A percentile compares a stretch with the other conserved stretches of the same genome.
Evolutionary conservation across 2,888 invertebrate genomes (phyloP).

Genomic region (Neoaliturus tenellus): DNA sequence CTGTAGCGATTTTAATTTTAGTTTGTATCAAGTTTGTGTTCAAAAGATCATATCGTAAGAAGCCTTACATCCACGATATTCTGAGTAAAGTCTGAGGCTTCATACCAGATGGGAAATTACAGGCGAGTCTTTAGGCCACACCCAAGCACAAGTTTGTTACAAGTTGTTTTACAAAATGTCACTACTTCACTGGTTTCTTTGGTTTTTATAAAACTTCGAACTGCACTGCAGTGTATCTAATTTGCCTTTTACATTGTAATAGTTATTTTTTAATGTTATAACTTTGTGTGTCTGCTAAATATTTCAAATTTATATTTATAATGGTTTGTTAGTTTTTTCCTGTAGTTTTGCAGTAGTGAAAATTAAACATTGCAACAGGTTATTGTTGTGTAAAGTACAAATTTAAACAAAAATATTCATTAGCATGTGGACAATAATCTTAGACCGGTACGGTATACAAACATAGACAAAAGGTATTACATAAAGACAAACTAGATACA

Average conservation of each 20-base stretch:
- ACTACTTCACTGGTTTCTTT: background rate
- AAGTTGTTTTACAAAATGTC: background rate
- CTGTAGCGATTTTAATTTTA: conserved; percentile 83
- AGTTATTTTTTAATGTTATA: background rate
- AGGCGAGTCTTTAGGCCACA: background rate
- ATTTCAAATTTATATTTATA: no score
- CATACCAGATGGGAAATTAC: background rate
- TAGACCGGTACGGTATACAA: no score
- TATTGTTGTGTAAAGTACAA: no score
- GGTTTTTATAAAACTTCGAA: conserved; percentile 1
- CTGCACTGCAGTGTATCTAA: conserved; percentile 1
- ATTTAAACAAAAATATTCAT: no score
- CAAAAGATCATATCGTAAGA: conserved; percentile 83
- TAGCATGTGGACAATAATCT: no score
- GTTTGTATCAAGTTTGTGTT: conserved; percentile 86
- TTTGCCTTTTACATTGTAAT: background rate
- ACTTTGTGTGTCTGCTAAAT: no score
- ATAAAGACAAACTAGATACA: no score
- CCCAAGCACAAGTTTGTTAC: background rate
- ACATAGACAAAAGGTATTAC: no score
- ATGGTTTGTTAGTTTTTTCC: no score
- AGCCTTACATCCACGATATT: conserved; percentile 81
- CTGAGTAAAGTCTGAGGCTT: conserved; percentile 81
- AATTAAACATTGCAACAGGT: no score
- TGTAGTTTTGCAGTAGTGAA: no score